Percentiles rank a stretch among this genome's conserved stretches.
phyloP scores from a whole-genome alignment of 2,113 vertebrate genomes.

The Perca fluviatilis region DNA sequence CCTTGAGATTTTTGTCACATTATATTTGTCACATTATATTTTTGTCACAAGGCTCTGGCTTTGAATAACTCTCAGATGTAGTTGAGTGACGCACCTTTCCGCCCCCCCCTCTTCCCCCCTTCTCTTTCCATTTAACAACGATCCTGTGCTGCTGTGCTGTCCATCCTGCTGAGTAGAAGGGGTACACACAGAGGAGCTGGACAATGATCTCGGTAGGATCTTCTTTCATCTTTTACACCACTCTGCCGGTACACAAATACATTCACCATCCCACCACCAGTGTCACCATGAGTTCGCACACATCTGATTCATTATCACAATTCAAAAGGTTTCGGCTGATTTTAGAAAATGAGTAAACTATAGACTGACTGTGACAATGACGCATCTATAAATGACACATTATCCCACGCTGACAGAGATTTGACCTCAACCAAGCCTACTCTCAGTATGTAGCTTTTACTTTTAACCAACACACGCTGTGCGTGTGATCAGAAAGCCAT shows the following conservation, averaged over 20 bases:
- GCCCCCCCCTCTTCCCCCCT: conserved; percentile 83
- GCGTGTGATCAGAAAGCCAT: background rate
- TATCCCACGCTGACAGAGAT: background rate
- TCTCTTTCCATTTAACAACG: conserved; percentile 80
- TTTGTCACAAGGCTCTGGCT: conserved; percentile 6
- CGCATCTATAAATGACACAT: conserved; percentile 37
- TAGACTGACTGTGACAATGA: conserved; percentile 7
- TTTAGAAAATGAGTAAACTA: background rate
- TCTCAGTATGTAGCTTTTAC: background rate
- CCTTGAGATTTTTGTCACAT: conserved; percentile 1
- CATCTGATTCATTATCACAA: background rate
- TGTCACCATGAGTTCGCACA: background rate
- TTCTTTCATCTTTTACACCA: conserved; percentile 46
- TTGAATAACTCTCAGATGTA: conserved; percentile 47
- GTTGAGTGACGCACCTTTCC: conserved; percentile 48
- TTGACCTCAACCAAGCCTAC: conserved; percentile 37
- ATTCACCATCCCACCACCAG: background rate
- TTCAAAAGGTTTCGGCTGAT: background rate
- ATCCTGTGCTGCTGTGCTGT: conserved; percentile 84
- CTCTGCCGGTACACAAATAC: background rate
- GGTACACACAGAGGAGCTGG: conserved; percentile 99
- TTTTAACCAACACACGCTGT: conserved; percentile 2
- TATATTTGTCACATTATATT: conserved; percentile 1
- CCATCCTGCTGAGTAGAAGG: conserved; percentile 94
- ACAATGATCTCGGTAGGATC: conserved; percentile 97